These are phyloP conservation scores for Sciaenops ocellatus DNA, from an alignment of 2,797 vertebrate species.

Conservation along the genomic window DNA sequence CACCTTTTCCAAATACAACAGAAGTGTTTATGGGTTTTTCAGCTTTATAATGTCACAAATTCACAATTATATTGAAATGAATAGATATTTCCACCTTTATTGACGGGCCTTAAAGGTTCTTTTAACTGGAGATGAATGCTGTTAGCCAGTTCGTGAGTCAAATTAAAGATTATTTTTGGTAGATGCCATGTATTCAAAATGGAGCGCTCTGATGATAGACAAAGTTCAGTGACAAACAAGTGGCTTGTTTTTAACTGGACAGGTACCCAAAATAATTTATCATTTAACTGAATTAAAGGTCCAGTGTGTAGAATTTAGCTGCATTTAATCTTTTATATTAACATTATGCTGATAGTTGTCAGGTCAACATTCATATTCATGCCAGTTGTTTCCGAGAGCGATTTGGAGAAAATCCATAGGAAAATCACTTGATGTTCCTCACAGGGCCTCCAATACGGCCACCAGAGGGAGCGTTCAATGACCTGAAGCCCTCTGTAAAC, in stretches of 20 bases:
- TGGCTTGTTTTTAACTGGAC: neutral
- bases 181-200: neutral
- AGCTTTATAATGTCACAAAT: no score
- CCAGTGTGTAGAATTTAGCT: no score
- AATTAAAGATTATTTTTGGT: neutral
- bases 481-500: conserved; percentile 41
- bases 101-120: no score
- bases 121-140: neutral
- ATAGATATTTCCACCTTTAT: no score
- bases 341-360: neutral
- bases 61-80: no score
- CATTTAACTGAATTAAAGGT: no score
- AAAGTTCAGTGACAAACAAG: neutral
- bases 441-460: conserved; percentile 5
- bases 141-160: neutral
- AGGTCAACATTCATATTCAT: neutral
- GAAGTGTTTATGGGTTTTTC: no score
- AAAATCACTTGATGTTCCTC: neutral
- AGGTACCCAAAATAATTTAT: neutral
- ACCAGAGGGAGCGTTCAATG: conserved; percentile 24
- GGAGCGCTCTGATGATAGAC: neutral
- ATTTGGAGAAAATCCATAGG: neutral
- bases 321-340: neutral
- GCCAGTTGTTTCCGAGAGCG: neutral
- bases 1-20: no score